Evolutionary conservation across 1,140 invertebrate species (phyloP).

Genomic region (Ceratosolen fusciceps): DNA sequence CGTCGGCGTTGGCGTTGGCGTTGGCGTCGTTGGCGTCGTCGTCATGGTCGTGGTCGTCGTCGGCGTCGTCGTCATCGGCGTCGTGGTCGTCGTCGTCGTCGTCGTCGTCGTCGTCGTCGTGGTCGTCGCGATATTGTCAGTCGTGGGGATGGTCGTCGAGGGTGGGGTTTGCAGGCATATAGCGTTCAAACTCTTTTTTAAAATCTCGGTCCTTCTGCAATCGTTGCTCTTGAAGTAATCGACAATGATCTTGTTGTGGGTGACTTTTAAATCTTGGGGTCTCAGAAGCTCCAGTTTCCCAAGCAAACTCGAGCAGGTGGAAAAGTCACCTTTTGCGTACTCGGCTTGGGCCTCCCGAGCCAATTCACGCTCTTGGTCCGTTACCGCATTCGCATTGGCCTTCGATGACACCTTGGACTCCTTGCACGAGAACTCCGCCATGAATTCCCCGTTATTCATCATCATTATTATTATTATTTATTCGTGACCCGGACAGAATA

Average conservation of each 20-base stretch:
- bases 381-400: conserved; percentile 11
- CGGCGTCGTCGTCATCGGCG: not conserved
- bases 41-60: not conserved
- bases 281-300: conserved; percentile 74
- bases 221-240: conserved; percentile 79
- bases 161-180: conserved; percentile 72
- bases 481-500: too few relatives aligned
- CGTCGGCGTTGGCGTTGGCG: too few relatives aligned
- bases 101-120: not conserved
- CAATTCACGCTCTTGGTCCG: conserved; percentile 74
- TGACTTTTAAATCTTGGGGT: conserved; percentile 78
- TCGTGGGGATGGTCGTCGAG: too few relatives aligned
- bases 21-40: not conserved
- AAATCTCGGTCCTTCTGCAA: conserved; percentile 79
- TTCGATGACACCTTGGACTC: not conserved
- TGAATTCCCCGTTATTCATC: conserved; percentile 23
- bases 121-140: too few relatives aligned
- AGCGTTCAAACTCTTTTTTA: conserved; percentile 78
- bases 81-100: not conserved
- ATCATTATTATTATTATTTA: not conserved
- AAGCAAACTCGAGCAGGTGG: conserved; percentile 74
- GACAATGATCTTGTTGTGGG: conserved; percentile 81
- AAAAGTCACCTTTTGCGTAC: conserved; percentile 74
- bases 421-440: not conserved
- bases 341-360: conserved; percentile 73